Evolutionary conservation across 2,113 vertebrate genomes (phyloP).

Genomic region (Oreochromis aureus): DNA sequence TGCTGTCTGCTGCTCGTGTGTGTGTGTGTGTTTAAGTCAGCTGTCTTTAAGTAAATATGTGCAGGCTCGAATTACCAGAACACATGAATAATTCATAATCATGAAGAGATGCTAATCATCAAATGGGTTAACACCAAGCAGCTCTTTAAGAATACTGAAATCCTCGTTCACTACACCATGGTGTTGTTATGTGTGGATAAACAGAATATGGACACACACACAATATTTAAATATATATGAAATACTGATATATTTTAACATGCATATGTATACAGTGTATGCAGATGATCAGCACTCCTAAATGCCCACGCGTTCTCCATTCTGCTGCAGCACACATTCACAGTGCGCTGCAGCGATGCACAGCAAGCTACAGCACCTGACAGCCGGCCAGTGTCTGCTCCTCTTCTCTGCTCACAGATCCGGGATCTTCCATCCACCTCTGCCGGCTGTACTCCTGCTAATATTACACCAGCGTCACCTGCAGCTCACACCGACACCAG

Average conservation of each 20-base stretch:
- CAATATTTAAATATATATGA: background rate
- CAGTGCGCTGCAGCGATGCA: background rate
- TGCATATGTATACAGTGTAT: background rate
- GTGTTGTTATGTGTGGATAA: background rate
- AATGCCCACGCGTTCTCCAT: background rate
- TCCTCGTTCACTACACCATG: background rate
- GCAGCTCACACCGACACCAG: background rate
- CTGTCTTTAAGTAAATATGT: background rate
- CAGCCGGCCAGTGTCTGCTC: background rate
- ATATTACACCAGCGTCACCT: background rate
- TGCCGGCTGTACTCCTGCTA: background rate
- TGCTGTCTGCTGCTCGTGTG: no score
- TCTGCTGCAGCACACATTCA: background rate
- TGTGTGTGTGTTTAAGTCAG: no score
- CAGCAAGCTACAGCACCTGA: background rate
- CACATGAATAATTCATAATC: background rate
- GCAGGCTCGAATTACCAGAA: background rate
- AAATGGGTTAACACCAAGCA: background rate
- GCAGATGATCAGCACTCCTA: background rate
- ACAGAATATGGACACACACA: background rate
- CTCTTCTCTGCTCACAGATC: background rate
- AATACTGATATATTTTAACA: background rate
- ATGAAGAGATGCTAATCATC: background rate
- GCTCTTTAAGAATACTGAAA: background rate
- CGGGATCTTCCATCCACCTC: background rate